A percentile compares a stretch with the other conserved stretches of the same genome.
Conservation (phyloP, 2,888 invertebrate species). For the Harpalus rubripes region DNA sequence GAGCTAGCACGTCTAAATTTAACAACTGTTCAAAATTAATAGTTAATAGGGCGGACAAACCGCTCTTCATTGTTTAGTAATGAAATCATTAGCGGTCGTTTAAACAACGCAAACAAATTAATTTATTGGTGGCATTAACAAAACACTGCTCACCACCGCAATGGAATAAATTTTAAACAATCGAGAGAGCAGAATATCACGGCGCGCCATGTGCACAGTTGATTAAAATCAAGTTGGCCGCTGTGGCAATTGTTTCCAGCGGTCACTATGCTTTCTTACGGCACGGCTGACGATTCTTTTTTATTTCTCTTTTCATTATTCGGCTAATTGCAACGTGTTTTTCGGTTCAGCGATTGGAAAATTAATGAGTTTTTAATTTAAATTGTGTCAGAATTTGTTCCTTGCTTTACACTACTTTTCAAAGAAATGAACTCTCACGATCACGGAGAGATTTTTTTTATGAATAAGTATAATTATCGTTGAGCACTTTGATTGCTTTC, state of each 20-base stretch:
- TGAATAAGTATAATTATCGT: slow-evolving; percentile 17
- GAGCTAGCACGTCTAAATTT: slow-evolving; percentile 44
- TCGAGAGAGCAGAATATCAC: slow-evolving; percentile 58
- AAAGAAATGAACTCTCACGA: neutral
- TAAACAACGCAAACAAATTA: slow-evolving; percentile 66
- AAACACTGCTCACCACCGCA: slow-evolving; percentile 56
- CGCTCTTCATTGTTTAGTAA: slow-evolving; percentile 66
- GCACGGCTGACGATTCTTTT: slow-evolving; percentile 32
- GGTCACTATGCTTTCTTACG: slow-evolving; percentile 38
- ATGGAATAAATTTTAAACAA: slow-evolving; percentile 55
- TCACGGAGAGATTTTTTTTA: neutral
- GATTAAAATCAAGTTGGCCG: slow-evolving; percentile 52
- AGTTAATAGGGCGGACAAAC: slow-evolving; percentile 62
- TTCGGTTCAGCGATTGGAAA: slow-evolving; percentile 54
- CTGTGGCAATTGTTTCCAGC: slow-evolving; percentile 32
- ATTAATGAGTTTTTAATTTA: slow-evolving; percentile 57
- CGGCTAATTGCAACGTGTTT: slow-evolving; percentile 40
- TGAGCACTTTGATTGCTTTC: slow-evolving; percentile 15
- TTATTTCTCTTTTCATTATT: slow-evolving; percentile 46
- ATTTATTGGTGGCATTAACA: slow-evolving; percentile 65
- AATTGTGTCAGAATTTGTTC: slow-evolving; percentile 48
- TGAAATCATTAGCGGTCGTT: slow-evolving; percentile 65
- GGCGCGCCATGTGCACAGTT: slow-evolving; percentile 31
- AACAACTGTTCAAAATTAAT: slow-evolving; percentile 64
- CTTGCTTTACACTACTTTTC: slow-evolving; percentile 31